phyloP scores from a whole-genome alignment of 2,797 vertebrate species.

The Prunella strophiata region DNA sequence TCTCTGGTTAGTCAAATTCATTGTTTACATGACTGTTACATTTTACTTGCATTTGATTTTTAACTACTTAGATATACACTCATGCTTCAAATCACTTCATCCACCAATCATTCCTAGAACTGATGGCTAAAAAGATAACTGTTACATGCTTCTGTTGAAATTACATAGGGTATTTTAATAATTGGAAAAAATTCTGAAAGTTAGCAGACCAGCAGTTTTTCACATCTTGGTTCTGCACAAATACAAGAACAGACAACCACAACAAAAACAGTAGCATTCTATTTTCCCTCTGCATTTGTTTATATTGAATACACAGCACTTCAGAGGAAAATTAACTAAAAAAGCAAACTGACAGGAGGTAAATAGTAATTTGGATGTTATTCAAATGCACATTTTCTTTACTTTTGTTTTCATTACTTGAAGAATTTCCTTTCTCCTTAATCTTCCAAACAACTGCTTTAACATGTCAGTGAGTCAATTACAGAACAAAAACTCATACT shows the following conservation, averaged over 20 bases:
- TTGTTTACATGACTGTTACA: not conserved
- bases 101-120: not conserved
- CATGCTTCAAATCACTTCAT: not conserved
- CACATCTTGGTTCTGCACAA: not conserved
- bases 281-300: not conserved
- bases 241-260: not conserved
- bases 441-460: not conserved
- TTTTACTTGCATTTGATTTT: not conserved
- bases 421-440: not conserved
- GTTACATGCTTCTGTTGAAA: not conserved
- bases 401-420: not conserved
- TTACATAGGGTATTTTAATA: not conserved
- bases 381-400: not conserved
- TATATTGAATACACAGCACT: not conserved
- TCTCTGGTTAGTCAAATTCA: not conserved
- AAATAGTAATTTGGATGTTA: not conserved
- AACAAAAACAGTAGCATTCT: not conserved
- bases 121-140: not conserved
- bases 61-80: not conserved
- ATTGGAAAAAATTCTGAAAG: not conserved
- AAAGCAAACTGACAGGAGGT: not conserved
- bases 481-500: not conserved
- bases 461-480: not conserved
- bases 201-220: not conserved
- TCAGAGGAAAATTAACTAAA: not conserved